Conservation (phyloP, 2,797 vertebrate species). For the Linurgus olivaceus region DNA sequence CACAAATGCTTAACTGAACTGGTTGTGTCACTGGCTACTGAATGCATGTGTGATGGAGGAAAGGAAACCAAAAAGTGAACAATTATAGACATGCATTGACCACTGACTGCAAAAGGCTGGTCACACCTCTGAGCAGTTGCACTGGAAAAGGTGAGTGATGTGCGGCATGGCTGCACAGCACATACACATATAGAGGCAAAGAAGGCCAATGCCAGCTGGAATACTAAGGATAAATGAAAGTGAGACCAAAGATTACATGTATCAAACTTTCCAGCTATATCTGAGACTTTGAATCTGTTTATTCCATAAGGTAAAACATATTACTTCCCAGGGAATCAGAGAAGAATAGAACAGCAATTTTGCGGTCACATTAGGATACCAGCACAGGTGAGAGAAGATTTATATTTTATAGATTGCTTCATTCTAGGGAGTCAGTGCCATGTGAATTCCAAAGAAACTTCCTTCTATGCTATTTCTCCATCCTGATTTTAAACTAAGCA, state of each 20-base stretch:
- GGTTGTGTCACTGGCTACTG: not conserved
- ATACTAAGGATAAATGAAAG: not conserved
- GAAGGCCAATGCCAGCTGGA: not conserved
- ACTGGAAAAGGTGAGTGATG: not conserved
- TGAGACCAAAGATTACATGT: not conserved
- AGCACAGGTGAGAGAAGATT: not conserved
- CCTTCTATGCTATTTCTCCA: not conserved
- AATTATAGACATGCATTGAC: not conserved
- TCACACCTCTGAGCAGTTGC: not conserved
- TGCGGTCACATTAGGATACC: not conserved
- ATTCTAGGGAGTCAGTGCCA: not conserved
- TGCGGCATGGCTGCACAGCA: not conserved
- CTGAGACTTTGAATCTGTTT: not conserved
- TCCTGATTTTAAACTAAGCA: not conserved
- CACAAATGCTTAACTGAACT: not conserved
- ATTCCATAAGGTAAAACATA: not conserved
- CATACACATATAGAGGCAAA: not conserved
- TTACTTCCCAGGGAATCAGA: not conserved
- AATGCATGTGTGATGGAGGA: not conserved
- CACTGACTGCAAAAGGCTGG: not conserved
- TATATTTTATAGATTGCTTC: fast-evolving
- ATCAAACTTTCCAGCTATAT: not conserved
- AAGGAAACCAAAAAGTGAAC: not conserved
- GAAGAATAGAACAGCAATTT: not conserved
- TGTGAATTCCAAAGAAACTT: not conserved